phyloP scores from a whole-genome alignment of 2,888 invertebrate genomes.

The Hartigia nigra region DNA sequence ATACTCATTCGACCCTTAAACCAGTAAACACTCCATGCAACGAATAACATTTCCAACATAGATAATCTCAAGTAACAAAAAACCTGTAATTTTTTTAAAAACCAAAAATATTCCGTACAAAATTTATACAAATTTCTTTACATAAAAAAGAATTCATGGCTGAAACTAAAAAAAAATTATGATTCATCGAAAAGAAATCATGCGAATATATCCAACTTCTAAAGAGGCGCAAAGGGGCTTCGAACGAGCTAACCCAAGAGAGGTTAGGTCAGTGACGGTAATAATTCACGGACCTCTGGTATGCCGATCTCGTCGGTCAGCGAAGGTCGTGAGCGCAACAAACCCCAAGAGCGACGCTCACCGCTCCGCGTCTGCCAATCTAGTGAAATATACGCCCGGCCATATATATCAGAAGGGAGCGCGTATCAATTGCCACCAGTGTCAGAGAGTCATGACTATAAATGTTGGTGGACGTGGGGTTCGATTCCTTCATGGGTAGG shows the following conservation, averaged over 20 bases:
- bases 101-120: too few relatives aligned
- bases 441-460: slow-evolving; percentile 51
- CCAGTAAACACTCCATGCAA: too few relatives aligned
- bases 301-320: slow-evolving; percentile 14
- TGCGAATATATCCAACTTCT: neutral
- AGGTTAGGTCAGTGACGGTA: slow-evolving; percentile 2
- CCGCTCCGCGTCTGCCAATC: slow-evolving; percentile 39
- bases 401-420: slow-evolving; percentile 47
- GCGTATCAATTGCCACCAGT: slow-evolving; percentile 53
- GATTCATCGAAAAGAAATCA: too few relatives aligned
- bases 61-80: too few relatives aligned
- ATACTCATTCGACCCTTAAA: too few relatives aligned
- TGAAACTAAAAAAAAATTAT: neutral
- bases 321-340: slow-evolving; percentile 9
- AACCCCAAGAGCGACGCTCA: slow-evolving; percentile 11
- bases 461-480: slow-evolving; percentile 20
- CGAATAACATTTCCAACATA: too few relatives aligned
- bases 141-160: too few relatives aligned
- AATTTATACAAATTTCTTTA: too few relatives aligned
- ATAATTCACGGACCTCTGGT: slow-evolving; percentile 11
- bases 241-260: neutral
- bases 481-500: neutral
- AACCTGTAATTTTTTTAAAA: too few relatives aligned
- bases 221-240: neutral
- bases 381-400: slow-evolving; percentile 42